Evolutionary conservation across 2,797 vertebrate species (phyloP), one percentile per base, ranked within the genome.

Genomic region (Molossus molossus): DNA sequence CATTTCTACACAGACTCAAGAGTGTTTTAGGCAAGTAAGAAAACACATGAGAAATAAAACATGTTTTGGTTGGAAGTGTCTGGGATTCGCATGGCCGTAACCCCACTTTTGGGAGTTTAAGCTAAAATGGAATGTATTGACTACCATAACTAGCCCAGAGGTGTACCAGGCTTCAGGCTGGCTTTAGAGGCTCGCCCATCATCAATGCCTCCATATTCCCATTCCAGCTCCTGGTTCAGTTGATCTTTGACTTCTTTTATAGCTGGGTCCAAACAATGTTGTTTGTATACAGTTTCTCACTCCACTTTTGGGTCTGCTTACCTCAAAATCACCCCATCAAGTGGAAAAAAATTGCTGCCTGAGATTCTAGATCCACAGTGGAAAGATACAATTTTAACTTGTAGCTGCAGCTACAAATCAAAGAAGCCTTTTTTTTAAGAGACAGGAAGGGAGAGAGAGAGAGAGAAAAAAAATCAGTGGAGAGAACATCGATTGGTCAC

Each of bases 11-110:
- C 9, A n/a, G 21, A 65, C 12, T 45, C 50, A 77, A 90, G 12
- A 69, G 86, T 53, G 50, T 57, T 73, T 83, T 29, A n/a, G 57
- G 27, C 6, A 93, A 92, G 45, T 25, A 72, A 33, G 53, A 58
- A 60, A 70, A 94, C 33, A 72, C n/a, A 62, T 62, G 29, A 82
- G 21, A 83, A 73, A 64, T 69, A 67, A 95, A 95, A 76, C 17
- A 29, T 60, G n/a, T 60, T 69, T 80, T 94, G 40, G 8, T 93
- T 29, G 84, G n/a, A 3, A 58, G 11, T 64, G 0, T 9, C 60
- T 83, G n/a, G 11, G 14, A 73, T 65, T 55, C 75, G 72, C 23
- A 9, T 77, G 27, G 9, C 29, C 57, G 50, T 73, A 80, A 57
- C 25, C 3, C 29, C 27, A 21, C 5, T 58, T 10, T 4, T 67